Percentiles rank a stretch among this genome's conserved stretches.
phyloP scores from a whole-genome alignment of 2,113 vertebrate species.

The Ochotona princeps region DNA sequence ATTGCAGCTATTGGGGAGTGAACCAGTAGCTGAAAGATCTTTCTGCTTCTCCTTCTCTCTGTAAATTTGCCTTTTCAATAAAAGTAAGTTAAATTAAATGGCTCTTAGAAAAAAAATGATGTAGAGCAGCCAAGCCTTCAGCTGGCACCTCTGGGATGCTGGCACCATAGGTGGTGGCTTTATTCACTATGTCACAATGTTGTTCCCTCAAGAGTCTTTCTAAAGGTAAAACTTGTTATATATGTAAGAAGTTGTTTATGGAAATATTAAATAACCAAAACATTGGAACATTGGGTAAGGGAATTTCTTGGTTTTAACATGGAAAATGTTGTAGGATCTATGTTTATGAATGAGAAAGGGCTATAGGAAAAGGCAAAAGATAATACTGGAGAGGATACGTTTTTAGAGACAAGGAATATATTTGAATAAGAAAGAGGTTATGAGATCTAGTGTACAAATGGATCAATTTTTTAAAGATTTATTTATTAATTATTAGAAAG shows the following conservation, averaged over 20 bases:
- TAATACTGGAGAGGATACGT: not conserved
- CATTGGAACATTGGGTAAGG: not conserved
- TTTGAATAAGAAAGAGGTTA: not conserved
- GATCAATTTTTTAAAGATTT: not conserved
- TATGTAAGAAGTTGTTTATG: not conserved
- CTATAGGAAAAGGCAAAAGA: not conserved
- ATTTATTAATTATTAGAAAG: too few species aligned
- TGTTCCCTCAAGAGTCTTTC: not conserved
- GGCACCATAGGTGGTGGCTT: too few species aligned
- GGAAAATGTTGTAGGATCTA: not conserved
- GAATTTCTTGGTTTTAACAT: constrained; percentile 7
- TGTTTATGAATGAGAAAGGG: constrained; percentile 33
- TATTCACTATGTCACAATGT: too few species aligned
- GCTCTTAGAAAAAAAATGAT: too few species aligned
- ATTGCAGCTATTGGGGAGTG: too few species aligned
- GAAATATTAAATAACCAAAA: constrained; percentile 1
- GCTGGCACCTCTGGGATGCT: too few species aligned
- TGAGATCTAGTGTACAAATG: not conserved
- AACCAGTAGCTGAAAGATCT: too few species aligned
- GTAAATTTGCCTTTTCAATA: too few species aligned
- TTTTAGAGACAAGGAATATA: constrained; percentile 15
- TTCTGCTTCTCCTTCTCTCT: too few species aligned
- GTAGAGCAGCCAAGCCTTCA: too few species aligned
- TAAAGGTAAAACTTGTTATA: not conserved
- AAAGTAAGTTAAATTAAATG: too few species aligned